Evolutionary conservation across 2,797 vertebrate genomes (phyloP).

Genomic region (Vultur gryphus): DNA sequence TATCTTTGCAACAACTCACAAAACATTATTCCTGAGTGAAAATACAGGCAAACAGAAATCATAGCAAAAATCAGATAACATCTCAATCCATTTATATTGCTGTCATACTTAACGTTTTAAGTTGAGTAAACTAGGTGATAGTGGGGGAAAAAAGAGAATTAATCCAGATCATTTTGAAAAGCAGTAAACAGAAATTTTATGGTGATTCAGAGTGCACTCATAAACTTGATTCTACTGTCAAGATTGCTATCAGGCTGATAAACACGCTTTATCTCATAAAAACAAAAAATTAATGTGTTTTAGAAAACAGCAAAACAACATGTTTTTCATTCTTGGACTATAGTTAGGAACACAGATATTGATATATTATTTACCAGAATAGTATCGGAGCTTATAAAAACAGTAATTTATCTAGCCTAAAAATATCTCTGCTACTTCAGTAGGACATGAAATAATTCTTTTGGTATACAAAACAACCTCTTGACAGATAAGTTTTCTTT

Average conservation of each 20-base stretch:
- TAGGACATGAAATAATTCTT: background rate
- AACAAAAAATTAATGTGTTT: background rate
- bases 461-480: background rate
- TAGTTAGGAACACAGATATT: background rate
- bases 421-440: background rate
- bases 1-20: background rate
- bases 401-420: background rate
- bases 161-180: background rate
- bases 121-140: background rate
- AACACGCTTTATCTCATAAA: background rate
- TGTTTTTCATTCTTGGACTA: background rate
- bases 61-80: background rate
- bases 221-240: background rate
- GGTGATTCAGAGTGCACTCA: constrained; percentile 3
- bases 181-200: background rate
- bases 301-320: background rate
- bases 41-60: background rate
- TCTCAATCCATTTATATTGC: background rate
- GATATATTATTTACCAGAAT: background rate
- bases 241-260: background rate
- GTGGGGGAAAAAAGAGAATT: background rate
- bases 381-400: background rate
- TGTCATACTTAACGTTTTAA: background rate
- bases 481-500: background rate
- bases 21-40: background rate